Conservation (phyloP, 2,888 invertebrate genomes). For the Omphaloscelis lunosa region DNA sequence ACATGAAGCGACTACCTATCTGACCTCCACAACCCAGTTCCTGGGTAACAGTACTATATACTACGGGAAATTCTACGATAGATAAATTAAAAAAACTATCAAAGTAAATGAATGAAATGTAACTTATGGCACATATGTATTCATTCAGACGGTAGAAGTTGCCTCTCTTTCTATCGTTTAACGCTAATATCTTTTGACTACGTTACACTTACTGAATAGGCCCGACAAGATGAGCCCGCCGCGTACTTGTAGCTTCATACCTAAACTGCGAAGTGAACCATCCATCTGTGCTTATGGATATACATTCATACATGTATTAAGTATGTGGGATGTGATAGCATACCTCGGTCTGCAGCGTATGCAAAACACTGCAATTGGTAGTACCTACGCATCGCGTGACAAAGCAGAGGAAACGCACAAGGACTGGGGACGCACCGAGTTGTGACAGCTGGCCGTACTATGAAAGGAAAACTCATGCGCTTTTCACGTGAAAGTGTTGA, state of each 20-base stretch:
- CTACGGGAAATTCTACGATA: neutral
- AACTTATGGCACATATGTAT: too few relatives aligned
- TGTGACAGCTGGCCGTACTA: constrained; percentile 67
- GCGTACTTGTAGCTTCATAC: too few relatives aligned
- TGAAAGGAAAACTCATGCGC: constrained; percentile 37
- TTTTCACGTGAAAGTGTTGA: constrained; percentile 21
- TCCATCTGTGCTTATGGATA: too few relatives aligned
- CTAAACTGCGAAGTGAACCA: too few relatives aligned
- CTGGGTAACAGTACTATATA: too few relatives aligned
- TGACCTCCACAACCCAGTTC: too few relatives aligned
- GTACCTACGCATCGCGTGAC: constrained; percentile 63
- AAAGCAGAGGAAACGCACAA: constrained; percentile 71
- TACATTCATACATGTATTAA: neutral
- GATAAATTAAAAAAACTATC: neutral
- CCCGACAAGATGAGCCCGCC: too few relatives aligned
- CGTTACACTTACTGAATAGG: too few relatives aligned
- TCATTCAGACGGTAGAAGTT: too few relatives aligned
- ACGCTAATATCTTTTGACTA: too few relatives aligned
- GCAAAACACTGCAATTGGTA: constrained; percentile 54
- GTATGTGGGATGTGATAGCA: constrained; percentile 2
- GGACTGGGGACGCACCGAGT: constrained; percentile 69
- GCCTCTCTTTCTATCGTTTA: too few relatives aligned
- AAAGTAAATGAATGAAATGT: neutral
- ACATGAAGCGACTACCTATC: too few relatives aligned
- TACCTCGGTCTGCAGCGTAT: constrained; percentile 29